phyloP scores from a whole-genome alignment of 2,888 invertebrate species.

The Melanophora roralis region DNA sequence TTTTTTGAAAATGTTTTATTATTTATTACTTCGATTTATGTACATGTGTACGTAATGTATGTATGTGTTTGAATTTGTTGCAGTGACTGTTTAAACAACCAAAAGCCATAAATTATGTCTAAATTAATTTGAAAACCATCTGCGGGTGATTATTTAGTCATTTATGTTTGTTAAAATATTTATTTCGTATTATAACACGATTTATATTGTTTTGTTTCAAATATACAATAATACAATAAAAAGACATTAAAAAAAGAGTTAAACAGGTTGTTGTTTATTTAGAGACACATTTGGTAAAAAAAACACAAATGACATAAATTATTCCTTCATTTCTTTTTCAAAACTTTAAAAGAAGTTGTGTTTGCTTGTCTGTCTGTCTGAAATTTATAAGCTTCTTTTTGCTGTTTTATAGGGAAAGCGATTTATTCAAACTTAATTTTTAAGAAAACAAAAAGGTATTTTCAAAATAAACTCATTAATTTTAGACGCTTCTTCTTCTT shows the following conservation, averaged over 20 bases:
- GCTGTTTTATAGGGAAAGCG: background rate
- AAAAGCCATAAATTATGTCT: conserved; percentile 71
- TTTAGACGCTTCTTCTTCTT: conserved; percentile 22
- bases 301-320: conserved; percentile 45
- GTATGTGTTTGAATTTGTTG: conserved; percentile 4
- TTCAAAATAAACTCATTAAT: conserved; percentile 53
- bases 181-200: conserved; percentile 52
- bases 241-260: conserved; percentile 6
- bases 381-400: conserved; percentile 45
- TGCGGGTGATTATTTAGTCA: conserved; percentile 64
- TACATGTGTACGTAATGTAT: conserved; percentile 20
- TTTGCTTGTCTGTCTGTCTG: conserved; percentile 8
- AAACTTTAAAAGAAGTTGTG: conserved; percentile 8
- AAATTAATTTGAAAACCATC: conserved; percentile 73
- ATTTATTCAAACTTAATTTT: background rate
- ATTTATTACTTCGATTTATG: conserved; percentile 40
- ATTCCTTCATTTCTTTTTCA: conserved; percentile 33
- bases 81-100: conserved; percentile 40
- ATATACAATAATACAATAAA: background rate
- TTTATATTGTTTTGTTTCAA: too few relatives aligned
- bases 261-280: conserved; percentile 55
- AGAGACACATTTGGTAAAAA: conserved; percentile 24
- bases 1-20: background rate
- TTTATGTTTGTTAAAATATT: conserved; percentile 63
- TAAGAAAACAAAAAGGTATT: conserved; percentile 18